Evolutionary conservation across 2,113 vertebrate species (phyloP).

Genomic region (Dasyornis broadbenti): DNA sequence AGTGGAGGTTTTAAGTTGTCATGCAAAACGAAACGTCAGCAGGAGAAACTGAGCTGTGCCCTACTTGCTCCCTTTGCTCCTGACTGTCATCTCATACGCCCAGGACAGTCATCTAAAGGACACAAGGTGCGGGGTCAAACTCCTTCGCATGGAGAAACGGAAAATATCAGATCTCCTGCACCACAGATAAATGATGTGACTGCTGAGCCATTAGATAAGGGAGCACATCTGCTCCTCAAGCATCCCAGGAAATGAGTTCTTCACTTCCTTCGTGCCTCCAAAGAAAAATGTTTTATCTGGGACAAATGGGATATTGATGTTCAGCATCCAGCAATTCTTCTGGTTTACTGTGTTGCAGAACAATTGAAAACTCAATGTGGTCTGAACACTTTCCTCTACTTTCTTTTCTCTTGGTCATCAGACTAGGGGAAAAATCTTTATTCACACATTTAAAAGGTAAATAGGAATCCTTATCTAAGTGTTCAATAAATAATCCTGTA

Average conservation of each 20-base stretch:
- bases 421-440: not conserved
- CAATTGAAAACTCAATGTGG: not conserved
- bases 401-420: not conserved
- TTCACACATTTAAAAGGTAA: not conserved
- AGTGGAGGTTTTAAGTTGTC: conserved; percentile 3
- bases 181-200: not conserved
- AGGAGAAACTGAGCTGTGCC: conserved; percentile 35
- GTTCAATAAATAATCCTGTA: not conserved
- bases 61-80: not conserved
- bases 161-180: not conserved
- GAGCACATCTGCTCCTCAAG: not conserved
- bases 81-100: not conserved
- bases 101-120: not conserved
- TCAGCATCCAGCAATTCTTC: not conserved
- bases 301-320: not conserved
- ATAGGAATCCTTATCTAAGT: not conserved
- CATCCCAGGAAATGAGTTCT: not conserved
- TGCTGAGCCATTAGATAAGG: not conserved
- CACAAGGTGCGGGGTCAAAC: not conserved
- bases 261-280: not conserved
- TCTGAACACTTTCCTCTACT: not conserved
- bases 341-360: not conserved
- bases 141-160: conserved; percentile 17
- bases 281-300: not conserved
- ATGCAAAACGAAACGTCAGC: conserved; percentile 10